Evolutionary conservation across 2,888 invertebrate species (phyloP), one percentile per base, ranked within the genome.

Genomic region (Apotomis turbidana): DNA sequence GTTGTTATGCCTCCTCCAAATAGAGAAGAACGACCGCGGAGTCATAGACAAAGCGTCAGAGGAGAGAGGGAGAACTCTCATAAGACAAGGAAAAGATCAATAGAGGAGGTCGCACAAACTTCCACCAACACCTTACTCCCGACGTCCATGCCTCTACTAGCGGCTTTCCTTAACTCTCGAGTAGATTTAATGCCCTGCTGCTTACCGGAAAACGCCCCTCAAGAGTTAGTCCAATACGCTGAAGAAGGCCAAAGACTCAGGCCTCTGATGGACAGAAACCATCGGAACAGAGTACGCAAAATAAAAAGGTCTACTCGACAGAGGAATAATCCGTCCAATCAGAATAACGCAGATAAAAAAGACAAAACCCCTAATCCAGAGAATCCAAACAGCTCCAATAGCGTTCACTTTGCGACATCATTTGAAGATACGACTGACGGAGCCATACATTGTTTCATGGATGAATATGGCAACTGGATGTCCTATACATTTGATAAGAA

Each of bases 381-480:
- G 12, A 87, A 83, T 70, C 77, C 86, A 0, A 87, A 79, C 68
- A 90, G 85, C 74, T 83, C 90, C 0, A 87, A 80, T 8, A 89
- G 80, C 67, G 92, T 91, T 36, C 97, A 97, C 82, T 94, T 97
- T 70, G 97, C 97, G 4, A 95, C 95, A 38, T 96, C 96, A 41
- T 97, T 97, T 81, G 96, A 97, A 71, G 98, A 98, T 81, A 97
- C 97, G 0, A 95, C 94, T 3, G 97, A 97, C 79, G 97, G 97
- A 10, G 97, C 97, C 0, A 96, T 97, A 55, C 97, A 98, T 87
- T 97, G 96, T 85, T 97, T 97, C 81, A 95, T 96, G 86, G 97
- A 98, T 81, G 97, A 97, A 83, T 95, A 95, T 79, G 97, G 97
- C 57, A 96, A 97, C 80, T 97, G 97, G 97, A 95, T 97, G 90